Evolutionary conservation across 2,797 vertebrate species (phyloP).

Genomic region (Eulemur mongoz): DNA sequence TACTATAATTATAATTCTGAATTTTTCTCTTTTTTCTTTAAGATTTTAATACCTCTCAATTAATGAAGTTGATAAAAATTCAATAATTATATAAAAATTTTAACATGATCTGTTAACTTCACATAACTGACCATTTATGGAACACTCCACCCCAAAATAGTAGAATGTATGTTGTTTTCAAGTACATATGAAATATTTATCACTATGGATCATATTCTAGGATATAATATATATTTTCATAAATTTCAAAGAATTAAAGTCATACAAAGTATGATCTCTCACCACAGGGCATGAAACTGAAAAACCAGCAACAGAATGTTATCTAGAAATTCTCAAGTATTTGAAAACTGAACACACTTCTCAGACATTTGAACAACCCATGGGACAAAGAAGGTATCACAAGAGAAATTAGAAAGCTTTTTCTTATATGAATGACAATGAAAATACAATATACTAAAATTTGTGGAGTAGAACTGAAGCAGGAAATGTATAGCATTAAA

Average conservation of each 20-base stretch:
- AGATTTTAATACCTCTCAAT: not conserved
- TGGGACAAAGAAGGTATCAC: not conserved
- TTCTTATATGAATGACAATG: not conserved
- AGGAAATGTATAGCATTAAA: not conserved
- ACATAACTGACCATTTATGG: not conserved
- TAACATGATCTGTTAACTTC: not conserved
- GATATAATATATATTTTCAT: not conserved
- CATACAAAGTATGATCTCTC: not conserved
- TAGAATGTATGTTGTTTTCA: not conserved
- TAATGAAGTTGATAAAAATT: not conserved
- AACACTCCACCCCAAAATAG: not conserved
- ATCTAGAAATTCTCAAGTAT: not conserved
- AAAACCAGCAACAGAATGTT: not conserved
- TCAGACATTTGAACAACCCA: not conserved
- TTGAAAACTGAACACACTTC: not conserved
- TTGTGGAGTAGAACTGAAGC: not conserved
- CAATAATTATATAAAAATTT: not conserved
- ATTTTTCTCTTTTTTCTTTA: not conserved
- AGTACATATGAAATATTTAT: not conserved
- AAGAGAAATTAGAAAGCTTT: not conserved
- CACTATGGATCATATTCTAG: not conserved
- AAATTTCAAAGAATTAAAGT: not conserved
- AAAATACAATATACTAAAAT: not conserved
- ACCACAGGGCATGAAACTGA: not conserved
- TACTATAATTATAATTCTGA: not conserved